Conservation (phyloP, 2,888 invertebrate species). For the Unio delphinus region DNA sequence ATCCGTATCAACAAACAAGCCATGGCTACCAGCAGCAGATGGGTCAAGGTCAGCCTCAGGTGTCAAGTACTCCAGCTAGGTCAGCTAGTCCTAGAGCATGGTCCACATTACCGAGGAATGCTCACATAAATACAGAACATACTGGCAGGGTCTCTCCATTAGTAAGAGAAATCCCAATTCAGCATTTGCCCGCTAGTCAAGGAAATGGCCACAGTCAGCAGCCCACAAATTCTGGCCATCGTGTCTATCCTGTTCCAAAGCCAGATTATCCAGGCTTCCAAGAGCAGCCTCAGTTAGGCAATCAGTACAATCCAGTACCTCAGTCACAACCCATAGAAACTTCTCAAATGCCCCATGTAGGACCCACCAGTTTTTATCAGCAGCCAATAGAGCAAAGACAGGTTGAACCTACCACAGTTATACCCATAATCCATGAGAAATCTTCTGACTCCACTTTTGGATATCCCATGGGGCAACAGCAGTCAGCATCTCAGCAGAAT, state of each 20-base stretch:
- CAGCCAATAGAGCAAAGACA: constrained; percentile 20
- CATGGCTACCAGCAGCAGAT: not conserved
- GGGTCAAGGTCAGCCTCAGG: not conserved
- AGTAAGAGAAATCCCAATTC: constrained; percentile 56
- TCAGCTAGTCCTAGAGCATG: not conserved
- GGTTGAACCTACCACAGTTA: constrained; percentile 23
- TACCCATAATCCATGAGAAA: constrained; percentile 37
- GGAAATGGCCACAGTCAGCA: constrained; percentile 1
- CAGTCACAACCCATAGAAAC: constrained; percentile 16
- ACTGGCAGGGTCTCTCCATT: constrained; percentile 9
- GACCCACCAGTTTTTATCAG: constrained; percentile 3
- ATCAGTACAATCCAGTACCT: constrained; percentile 10
- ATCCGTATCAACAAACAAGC: too few species aligned
- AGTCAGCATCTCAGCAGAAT: constrained; percentile 1
- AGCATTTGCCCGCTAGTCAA: constrained; percentile 32
- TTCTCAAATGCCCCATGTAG: constrained; percentile 6
- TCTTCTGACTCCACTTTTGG: constrained; percentile 7
- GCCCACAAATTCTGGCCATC: not conserved
- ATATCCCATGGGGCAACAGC: constrained; percentile 6
- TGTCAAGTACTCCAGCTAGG: not conserved
- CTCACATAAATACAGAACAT: too few species aligned
- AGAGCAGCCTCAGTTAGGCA: constrained; percentile 4
- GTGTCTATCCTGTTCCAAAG: not conserved
- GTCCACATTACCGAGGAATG: too few species aligned
- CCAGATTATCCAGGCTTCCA: constrained; percentile 5